A percentile compares a stretch with the other conserved stretches of the same genome.
Conservation (phyloP, 1,140 invertebrate genomes). For the Zaprionus capensis region DNA sequence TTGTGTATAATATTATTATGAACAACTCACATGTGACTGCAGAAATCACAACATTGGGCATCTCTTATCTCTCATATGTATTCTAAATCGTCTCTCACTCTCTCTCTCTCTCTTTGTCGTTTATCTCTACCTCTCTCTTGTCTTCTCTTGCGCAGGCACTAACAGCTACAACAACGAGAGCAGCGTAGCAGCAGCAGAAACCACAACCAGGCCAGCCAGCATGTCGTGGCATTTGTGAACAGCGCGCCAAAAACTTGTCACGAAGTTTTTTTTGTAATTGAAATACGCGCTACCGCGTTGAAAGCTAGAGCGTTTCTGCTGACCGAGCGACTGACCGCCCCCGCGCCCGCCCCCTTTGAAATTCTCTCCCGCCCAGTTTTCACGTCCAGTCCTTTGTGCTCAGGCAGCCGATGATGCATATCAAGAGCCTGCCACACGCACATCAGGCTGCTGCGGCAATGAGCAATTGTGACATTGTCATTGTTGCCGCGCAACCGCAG, state of each 20-base stretch:
- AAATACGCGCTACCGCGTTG: conserved; percentile 31
- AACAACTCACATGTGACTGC: not conserved
- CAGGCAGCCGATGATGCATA: conserved; percentile 75
- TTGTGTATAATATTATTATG: not conserved
- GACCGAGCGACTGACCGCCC: conserved; percentile 8
- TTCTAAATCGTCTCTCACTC: conserved; percentile 31
- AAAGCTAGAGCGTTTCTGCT: conserved; percentile 7
- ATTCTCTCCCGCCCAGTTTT: conserved; percentile 31
- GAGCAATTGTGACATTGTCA: conserved; percentile 83
- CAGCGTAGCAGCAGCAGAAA: conserved; percentile 48
- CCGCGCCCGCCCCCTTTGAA: not conserved
- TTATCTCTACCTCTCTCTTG: conserved; percentile 33
- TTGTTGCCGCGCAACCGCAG: conserved; percentile 79
- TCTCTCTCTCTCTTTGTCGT: not conserved
- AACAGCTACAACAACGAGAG: conserved; percentile 53
- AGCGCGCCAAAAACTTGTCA: conserved; percentile 54
- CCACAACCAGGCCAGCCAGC: conserved; percentile 61
- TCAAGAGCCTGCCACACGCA: conserved; percentile 81
- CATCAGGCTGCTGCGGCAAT: conserved; percentile 80
- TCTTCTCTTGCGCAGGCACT: conserved; percentile 59
- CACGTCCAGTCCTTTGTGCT: conserved; percentile 37
- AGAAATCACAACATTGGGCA: conserved; percentile 29
- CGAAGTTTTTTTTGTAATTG: conserved; percentile 45
- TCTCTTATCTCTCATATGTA: conserved; percentile 37
- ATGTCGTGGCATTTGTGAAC: conserved; percentile 77